Evolutionary conservation across 2,888 invertebrate genomes (phyloP).

Genomic region (Scaptomyza polygonia): DNA sequence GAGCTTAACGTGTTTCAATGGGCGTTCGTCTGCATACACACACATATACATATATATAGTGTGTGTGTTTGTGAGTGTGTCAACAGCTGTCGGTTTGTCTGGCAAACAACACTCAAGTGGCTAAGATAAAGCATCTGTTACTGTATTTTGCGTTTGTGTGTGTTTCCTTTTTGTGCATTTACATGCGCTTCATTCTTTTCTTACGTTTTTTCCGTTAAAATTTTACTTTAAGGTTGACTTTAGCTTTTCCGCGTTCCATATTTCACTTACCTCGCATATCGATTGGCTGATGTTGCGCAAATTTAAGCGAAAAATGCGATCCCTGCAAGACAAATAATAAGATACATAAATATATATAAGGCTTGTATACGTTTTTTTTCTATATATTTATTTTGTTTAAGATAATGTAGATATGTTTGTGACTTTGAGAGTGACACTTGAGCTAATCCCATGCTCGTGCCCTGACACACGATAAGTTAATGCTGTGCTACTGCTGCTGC

Average conservation of each 20-base stretch:
- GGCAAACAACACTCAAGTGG: slow-evolving; percentile 55
- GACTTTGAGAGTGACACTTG: slow-evolving; percentile 48
- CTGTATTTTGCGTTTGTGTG: slow-evolving; percentile 10
- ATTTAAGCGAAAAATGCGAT: slow-evolving; percentile 88
- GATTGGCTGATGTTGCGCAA: slow-evolving; percentile 88
- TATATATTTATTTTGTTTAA: not conserved
- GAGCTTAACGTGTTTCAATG: slow-evolving; percentile 32
- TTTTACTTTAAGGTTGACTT: slow-evolving; percentile 24
- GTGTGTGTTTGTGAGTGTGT: slow-evolving; percentile 40
- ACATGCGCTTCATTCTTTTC: slow-evolving; percentile 33
- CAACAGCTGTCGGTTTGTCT: slow-evolving; percentile 51
- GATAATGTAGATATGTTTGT: slow-evolving; percentile 4
- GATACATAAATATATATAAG: slow-evolving; percentile 51
- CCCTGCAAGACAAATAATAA: slow-evolving; percentile 84
- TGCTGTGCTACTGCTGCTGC: slow-evolving; percentile 40
- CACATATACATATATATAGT: slow-evolving; percentile 25
- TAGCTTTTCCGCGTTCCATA: slow-evolving; percentile 4
- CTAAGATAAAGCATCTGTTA: slow-evolving; percentile 30
- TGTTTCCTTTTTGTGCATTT: slow-evolving; percentile 39
- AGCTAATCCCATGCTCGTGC: slow-evolving; percentile 72
- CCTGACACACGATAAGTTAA: slow-evolving; percentile 71
- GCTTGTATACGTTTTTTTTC: slow-evolving; percentile 4
- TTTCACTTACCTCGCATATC: slow-evolving; percentile 87
- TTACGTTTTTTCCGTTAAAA: slow-evolving; percentile 37
- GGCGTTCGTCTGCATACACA: not conserved